These are phyloP conservation scores for Aphidius gifuensis DNA, from an alignment of 1,140 invertebrate genomes.

Conservation along the genomic window DNA sequence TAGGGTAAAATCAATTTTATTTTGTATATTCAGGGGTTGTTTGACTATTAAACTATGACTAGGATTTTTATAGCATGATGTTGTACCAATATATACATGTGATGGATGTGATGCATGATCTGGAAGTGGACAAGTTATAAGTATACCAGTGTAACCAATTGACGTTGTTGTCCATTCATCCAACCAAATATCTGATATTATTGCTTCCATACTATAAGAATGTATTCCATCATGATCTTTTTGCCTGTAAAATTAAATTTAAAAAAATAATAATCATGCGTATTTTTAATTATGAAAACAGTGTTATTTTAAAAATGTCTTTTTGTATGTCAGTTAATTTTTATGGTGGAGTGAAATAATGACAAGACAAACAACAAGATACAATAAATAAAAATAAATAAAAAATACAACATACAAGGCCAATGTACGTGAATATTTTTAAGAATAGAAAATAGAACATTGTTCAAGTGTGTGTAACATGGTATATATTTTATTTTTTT, in stretches of 20 bases:
- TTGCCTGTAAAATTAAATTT: conserved; percentile 35
- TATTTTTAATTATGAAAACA: no score
- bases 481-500: no score
- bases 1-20: conserved; percentile 57
- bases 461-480: no score
- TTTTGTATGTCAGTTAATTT: no score
- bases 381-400: no score
- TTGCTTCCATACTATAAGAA: conserved; percentile 44
- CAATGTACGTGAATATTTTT: no score
- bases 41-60: conserved; percentile 48
- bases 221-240: conserved; percentile 30
- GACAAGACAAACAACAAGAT: background rate
- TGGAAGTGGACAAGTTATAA: conserved; percentile 45
- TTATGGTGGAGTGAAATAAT: no score
- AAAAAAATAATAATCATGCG: no score
- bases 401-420: no score
- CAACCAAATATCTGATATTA: conserved; percentile 48
- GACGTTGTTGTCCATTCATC: conserved; percentile 43
- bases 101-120: conserved; percentile 26
- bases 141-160: conserved; percentile 43
- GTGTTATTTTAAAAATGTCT: no score
- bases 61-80: conserved; percentile 43
- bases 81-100: conserved; percentile 38
- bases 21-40: conserved; percentile 1
- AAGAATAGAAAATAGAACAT: no score